A percentile compares a stretch with the other conserved stretches of the same genome.
Conservation (phyloP, 2,113 vertebrate species). For the Lycaon pictus region DNA sequence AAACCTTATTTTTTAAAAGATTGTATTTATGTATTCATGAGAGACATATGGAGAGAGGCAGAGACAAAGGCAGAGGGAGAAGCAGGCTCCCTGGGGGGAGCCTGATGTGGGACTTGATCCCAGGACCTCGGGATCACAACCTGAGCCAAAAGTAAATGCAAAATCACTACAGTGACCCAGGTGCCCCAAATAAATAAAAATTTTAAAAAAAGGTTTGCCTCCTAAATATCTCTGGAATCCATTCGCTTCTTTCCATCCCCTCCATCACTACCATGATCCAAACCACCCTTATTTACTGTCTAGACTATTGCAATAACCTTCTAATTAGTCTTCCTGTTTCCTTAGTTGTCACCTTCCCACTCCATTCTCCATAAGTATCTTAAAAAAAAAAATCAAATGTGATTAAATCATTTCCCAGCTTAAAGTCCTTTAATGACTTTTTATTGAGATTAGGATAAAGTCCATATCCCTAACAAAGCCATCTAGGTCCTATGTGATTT, state of each 20-base stretch:
- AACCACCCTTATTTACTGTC: neutral
- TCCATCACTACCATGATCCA: neutral
- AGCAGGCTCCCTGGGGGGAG: no score
- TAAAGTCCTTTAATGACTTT: constrained; percentile 21
- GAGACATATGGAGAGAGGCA: no score
- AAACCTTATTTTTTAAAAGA: neutral
- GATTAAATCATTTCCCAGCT: constrained; percentile 41
- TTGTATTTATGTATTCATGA: no score
- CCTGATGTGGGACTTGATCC: no score
- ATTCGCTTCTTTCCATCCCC: neutral
- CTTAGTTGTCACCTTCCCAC: neutral
- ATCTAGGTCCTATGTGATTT: neutral
- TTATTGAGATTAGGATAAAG: neutral
- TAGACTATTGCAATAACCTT: neutral
- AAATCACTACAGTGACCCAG: no score
- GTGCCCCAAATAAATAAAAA: no score
- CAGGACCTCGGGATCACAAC: no score
- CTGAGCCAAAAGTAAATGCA: no score
- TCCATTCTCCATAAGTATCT: constrained; percentile 10
- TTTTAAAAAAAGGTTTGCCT: neutral
- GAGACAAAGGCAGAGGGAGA: no score
- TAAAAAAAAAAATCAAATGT: neutral
- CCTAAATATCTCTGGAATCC: neutral
- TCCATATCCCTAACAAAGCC: neutral
- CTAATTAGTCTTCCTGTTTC: neutral